These are phyloP conservation scores for Ectemnius cavifrons DNA, from an alignment of 2,888 invertebrate species.

Conservation along the genomic window DNA sequence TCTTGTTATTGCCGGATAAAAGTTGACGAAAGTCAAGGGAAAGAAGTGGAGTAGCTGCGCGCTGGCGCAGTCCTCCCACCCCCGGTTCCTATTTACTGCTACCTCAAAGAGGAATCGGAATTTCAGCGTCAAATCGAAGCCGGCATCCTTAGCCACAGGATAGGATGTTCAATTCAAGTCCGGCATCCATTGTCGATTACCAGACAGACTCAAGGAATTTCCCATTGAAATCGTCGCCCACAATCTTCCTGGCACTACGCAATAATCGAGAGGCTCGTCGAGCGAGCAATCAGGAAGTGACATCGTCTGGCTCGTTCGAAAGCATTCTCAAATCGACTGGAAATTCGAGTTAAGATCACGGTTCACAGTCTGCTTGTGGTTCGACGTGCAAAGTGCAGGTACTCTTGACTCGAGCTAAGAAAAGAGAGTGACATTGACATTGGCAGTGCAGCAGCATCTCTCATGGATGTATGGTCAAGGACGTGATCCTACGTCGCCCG, in stretches of 20 bases:
- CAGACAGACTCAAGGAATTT: background rate
- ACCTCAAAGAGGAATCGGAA: constrained; percentile 34
- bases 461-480: background rate
- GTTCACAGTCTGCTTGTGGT: no score
- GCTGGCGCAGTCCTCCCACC: constrained; percentile 47
- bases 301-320: no score
- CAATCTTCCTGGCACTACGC: background rate
- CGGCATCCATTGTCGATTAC: background rate
- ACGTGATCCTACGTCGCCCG: background rate
- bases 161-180: background rate
- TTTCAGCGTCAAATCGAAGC: constrained; percentile 39
- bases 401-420: no score
- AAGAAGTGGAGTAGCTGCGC: constrained; percentile 23
- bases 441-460: no score
- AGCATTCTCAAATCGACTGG: no score
- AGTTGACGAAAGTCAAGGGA: background rate
- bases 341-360: no score
- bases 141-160: constrained; percentile 17
- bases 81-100: constrained; percentile 15
- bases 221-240: background rate
- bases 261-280: no score
- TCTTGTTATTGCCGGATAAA: background rate
- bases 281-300: no score
- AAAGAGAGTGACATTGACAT: no score
- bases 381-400: no score